Evolutionary conservation across 2,888 invertebrate species (phyloP).

Genomic region (Drosophila longiperda): DNA sequence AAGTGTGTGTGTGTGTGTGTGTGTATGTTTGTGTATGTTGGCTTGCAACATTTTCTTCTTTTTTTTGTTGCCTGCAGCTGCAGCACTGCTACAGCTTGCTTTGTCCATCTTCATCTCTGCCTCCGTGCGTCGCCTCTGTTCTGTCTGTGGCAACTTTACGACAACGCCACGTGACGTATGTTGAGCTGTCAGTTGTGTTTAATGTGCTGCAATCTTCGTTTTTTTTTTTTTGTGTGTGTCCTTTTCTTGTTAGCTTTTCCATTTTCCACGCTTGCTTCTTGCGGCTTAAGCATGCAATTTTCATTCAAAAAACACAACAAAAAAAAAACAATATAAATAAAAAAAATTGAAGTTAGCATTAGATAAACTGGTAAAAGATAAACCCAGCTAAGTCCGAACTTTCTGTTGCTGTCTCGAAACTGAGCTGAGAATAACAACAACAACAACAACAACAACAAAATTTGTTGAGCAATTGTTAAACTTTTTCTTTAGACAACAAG

Average conservation of each 20-base stretch:
- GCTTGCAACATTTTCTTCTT: conserved; percentile 36
- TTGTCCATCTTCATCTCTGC: conserved; percentile 25
- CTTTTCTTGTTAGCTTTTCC: conserved; percentile 20
- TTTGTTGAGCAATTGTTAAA: conserved; percentile 1
- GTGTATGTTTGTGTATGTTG: conserved; percentile 17
- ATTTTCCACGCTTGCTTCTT: conserved; percentile 4
- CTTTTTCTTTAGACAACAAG: background rate
- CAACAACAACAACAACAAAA: background rate
- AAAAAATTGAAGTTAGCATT: conserved; percentile 40
- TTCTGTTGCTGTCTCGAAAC: conserved; percentile 11
- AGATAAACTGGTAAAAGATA: conserved; percentile 38
- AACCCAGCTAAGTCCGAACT: conserved; percentile 24
- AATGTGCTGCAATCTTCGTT: conserved; percentile 62
- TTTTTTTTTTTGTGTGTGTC: conserved; percentile 9
- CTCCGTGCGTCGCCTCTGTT: conserved; percentile 8
- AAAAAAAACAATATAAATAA: conserved; percentile 2
- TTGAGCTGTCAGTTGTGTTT: conserved; percentile 77
- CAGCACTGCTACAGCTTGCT: conserved; percentile 17
- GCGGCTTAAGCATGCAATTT: conserved; percentile 19
- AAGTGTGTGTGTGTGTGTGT: conserved; percentile 16
- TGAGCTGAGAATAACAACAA: background rate
- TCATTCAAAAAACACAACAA: background rate
- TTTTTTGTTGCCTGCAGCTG: conserved; percentile 8
- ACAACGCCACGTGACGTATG: conserved; percentile 77
- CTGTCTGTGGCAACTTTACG: conserved; percentile 68